These are phyloP conservation scores for Doryteuthis pealeii DNA, from an alignment of 1,140 invertebrate species.

Conservation along the genomic window DNA sequence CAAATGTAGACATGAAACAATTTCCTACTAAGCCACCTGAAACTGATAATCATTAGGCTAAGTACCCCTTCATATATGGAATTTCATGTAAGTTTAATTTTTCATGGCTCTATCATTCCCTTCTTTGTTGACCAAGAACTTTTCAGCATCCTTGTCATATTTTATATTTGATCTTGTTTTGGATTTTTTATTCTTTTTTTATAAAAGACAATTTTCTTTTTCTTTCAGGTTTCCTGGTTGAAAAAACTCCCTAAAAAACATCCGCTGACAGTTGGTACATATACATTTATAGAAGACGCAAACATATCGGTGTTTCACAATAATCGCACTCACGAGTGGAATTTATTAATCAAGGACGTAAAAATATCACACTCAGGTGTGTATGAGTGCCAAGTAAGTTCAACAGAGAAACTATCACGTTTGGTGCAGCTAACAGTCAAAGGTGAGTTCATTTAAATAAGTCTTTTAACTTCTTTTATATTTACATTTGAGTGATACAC, in stretches of 20 bases:
- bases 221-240: constrained; percentile 44
- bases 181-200: neutral
- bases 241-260: constrained; percentile 31
- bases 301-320: constrained; percentile 30
- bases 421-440: constrained; percentile 27
- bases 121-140: too few relatives aligned
- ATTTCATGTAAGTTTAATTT: too few relatives aligned
- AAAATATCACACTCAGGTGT: constrained; percentile 34
- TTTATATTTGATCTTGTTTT: neutral
- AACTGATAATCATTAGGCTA: too few relatives aligned
- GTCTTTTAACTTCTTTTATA: too few relatives aligned
- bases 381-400: constrained; percentile 47
- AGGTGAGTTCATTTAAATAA: constrained; percentile 20
- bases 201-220: neutral
- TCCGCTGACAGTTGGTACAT: constrained; percentile 35
- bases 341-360: constrained; percentile 40
- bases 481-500: too few relatives aligned
- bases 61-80: too few relatives aligned
- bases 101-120: too few relatives aligned
- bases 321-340: constrained; percentile 30
- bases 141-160: too few relatives aligned
- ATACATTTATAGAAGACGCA: constrained; percentile 31
- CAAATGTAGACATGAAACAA: too few relatives aligned
- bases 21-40: too few relatives aligned
- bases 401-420: constrained; percentile 30